These are phyloP conservation scores for Eriocheir sinensis DNA, from an alignment of 1,140 invertebrate species.

Conservation along the genomic window DNA sequence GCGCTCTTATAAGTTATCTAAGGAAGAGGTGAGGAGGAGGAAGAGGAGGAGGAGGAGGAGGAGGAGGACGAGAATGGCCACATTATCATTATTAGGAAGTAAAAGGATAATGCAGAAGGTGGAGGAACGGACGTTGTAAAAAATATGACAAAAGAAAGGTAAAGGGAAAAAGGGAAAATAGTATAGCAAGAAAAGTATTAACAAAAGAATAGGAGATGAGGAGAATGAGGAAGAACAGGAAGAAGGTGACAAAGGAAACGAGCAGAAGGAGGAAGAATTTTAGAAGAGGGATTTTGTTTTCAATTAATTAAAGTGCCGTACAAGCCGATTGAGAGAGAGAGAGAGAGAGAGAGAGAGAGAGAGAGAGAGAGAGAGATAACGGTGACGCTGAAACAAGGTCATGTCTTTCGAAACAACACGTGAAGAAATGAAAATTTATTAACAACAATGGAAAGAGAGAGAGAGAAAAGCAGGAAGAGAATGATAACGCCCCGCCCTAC, in stretches of 20 bases:
- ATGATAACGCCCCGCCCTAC: background rate
- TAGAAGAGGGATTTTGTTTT: background rate
- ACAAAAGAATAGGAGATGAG: background rate
- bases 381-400: background rate
- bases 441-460: slow-evolving; percentile 15
- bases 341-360: slow-evolving; percentile 61
- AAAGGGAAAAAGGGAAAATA: background rate
- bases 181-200: background rate
- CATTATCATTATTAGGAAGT: background rate
- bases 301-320: background rate
- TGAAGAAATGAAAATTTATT: background rate
- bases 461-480: background rate
- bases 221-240: background rate
- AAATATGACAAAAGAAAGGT: background rate
- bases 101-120: background rate
- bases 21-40: background rate
- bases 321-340: slow-evolving; percentile 16
- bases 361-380: background rate
- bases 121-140: background rate
- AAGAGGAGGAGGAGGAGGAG: slow-evolving; percentile 9
- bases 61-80: background rate
- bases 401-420: background rate
- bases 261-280: slow-evolving; percentile 23
- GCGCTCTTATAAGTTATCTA: background rate
- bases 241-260: too few species aligned